phyloP scores from a whole-genome alignment of 1,140 invertebrate genomes.

The Drosophila mojavensis region DNA sequence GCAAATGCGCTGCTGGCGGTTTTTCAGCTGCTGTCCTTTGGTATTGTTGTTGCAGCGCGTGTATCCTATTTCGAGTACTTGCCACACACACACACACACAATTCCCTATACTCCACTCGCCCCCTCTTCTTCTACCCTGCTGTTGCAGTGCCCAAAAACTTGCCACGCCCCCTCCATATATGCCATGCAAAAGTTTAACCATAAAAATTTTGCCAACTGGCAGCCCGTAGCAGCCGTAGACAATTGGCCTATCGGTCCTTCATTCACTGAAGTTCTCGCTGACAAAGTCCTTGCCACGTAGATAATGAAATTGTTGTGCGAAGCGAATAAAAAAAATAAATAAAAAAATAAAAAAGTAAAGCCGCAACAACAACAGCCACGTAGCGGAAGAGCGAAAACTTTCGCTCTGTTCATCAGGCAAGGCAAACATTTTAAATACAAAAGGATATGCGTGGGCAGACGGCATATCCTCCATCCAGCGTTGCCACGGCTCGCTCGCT shows the following conservation, averaged over 20 bases:
- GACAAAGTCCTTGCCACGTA: slow-evolving; percentile 40
- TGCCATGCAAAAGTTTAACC: slow-evolving; percentile 63
- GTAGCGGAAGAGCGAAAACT: slow-evolving; percentile 46
- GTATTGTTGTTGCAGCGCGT: slow-evolving; percentile 26
- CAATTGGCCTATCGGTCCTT: slow-evolving; percentile 66
- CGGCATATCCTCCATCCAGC: slow-evolving; percentile 4
- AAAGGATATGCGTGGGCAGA: slow-evolving; percentile 79
- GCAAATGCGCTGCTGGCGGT: slow-evolving; percentile 73
- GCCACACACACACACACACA: not conserved
- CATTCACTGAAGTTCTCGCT: slow-evolving; percentile 24
- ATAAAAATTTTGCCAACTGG: slow-evolving; percentile 66
- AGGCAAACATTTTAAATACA: slow-evolving; percentile 81
- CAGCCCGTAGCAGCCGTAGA: slow-evolving; percentile 55
- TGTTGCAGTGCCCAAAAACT: slow-evolving; percentile 38
- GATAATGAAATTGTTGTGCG: slow-evolving; percentile 78
- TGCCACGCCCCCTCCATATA: slow-evolving; percentile 45
- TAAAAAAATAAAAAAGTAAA: slow-evolving; percentile 28
- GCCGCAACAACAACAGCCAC: slow-evolving; percentile 20
- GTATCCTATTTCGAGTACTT: slow-evolving; percentile 32
- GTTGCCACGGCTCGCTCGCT: slow-evolving; percentile 42
- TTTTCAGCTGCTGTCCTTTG: slow-evolving; percentile 33
- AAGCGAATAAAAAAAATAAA: not conserved
- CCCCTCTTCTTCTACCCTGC: slow-evolving; percentile 19
- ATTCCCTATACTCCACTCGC: not conserved
- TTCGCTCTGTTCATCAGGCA: slow-evolving; percentile 67